Evolutionary conservation across 2,113 vertebrate genomes (phyloP).

Genomic region (Oreochromis niloticus): DNA sequence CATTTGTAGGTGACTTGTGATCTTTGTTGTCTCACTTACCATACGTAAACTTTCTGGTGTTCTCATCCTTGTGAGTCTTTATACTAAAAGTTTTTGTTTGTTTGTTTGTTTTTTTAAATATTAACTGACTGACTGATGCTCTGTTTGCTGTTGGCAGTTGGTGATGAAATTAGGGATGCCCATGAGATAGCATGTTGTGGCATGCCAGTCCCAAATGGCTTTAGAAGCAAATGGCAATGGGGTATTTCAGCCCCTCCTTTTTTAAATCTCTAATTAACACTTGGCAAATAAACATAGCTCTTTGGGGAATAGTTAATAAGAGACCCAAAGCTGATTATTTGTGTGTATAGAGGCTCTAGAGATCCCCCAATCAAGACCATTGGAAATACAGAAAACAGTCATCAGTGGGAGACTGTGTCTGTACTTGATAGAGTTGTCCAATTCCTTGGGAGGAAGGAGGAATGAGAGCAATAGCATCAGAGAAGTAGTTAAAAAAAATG

Average conservation of each 20-base stretch:
- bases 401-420: background rate
- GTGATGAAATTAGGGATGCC: conserved; percentile 13
- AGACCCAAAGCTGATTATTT: conserved; percentile 56
- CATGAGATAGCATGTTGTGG: conserved; percentile 55
- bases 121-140: background rate
- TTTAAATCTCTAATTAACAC: conserved; percentile 70
- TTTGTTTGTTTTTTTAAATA: background rate
- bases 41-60: background rate
- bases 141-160: conserved; percentile 26
- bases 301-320: conserved; percentile 57
- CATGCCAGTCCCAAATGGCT: conserved; percentile 60
- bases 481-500: background rate
- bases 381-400: conserved; percentile 21
- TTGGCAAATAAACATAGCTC: conserved; percentile 64
- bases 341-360: conserved; percentile 35
- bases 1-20: conserved; percentile 7
- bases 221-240: conserved; percentile 44
- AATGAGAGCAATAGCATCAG: background rate
- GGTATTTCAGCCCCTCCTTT: conserved; percentile 38
- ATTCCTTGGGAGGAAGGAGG: background rate
- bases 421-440: background rate
- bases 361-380: conserved; percentile 26
- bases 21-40: background rate
- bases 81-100: background rate
- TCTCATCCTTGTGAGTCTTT: background rate